phyloP scores from a whole-genome alignment of 2,888 invertebrate species.

The Platerodrilus igneus region DNA sequence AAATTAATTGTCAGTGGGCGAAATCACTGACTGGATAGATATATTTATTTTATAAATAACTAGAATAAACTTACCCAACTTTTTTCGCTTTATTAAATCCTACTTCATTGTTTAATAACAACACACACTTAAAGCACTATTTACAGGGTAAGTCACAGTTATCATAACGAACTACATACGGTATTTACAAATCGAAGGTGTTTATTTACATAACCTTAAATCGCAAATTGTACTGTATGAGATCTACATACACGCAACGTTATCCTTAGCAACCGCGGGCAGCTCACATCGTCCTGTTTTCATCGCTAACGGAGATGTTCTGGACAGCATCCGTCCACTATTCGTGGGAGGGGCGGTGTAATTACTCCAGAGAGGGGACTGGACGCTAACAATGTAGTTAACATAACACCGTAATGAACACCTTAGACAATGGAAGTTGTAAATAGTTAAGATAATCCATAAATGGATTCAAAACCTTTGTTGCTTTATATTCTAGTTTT shows the following conservation, averaged over 20 bases:
- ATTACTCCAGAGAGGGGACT: constrained; percentile 40
- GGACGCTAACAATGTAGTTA: constrained; percentile 46
- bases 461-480: no score
- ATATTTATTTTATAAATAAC: neutral
- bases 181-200: constrained; percentile 1
- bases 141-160: constrained; percentile 13
- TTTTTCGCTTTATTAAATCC: constrained; percentile 8
- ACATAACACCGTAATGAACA: constrained; percentile 44
- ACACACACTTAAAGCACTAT: constrained; percentile 5
- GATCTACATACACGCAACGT: constrained; percentile 23
- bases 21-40: constrained; percentile 1
- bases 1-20: no score
- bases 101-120: no score
- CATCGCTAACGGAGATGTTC: constrained; percentile 47
- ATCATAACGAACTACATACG: constrained; percentile 9
- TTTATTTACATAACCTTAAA: no score
- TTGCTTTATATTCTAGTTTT: no score
- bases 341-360: constrained; percentile 47
- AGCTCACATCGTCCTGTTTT: constrained; percentile 42
- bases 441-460: no score
- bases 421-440: constrained; percentile 21
- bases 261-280: constrained; percentile 35
- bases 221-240: no score
- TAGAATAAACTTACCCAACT: constrained; percentile 4
- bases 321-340: constrained; percentile 48